Evolutionary conservation across 1,140 invertebrate species (phyloP).

Genomic region (Psilanteris sp.): DNA sequence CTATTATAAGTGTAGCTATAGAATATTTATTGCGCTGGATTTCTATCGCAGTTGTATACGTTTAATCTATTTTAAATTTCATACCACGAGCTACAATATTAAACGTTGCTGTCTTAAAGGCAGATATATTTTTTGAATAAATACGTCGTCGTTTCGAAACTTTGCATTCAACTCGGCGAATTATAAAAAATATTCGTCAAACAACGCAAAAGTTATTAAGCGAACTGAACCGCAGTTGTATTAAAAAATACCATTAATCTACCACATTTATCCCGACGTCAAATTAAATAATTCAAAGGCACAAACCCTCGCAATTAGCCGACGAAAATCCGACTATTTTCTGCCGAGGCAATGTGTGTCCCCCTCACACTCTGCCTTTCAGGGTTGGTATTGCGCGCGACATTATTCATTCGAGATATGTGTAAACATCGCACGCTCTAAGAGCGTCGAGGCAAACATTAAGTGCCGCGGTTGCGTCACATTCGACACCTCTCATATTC

Average conservation of each 20-base stretch:
- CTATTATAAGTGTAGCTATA: too few species aligned
- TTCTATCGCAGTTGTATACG: too few species aligned
- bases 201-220: too few species aligned
- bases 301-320: slow-evolving; percentile 38
- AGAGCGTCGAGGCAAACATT: slow-evolving; percentile 59
- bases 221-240: too few species aligned
- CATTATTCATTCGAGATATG: slow-evolving; percentile 60
- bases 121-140: too few species aligned
- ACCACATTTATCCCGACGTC: slow-evolving; percentile 14
- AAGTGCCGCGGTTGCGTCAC: slow-evolving; percentile 70
- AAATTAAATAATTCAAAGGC: slow-evolving; percentile 39
- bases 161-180: too few species aligned
- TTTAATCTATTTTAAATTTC: too few species aligned
- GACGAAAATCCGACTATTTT: slow-evolving; percentile 37
- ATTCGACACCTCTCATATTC: slow-evolving; percentile 67
- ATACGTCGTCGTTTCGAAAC: too few species aligned
- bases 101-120: too few species aligned
- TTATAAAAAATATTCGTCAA: too few species aligned
- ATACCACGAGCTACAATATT: too few species aligned
- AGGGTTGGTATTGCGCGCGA: slow-evolving; percentile 16
- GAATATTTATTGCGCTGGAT: too few species aligned
- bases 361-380: slow-evolving; percentile 19
- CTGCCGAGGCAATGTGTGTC: slow-evolving; percentile 2
- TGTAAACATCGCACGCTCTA: slow-evolving; percentile 45
- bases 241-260: slow-evolving; percentile 18